A percentile compares a stretch with the other conserved stretches of the same genome.
Evolutionary conservation across 2,113 vertebrate species (phyloP).

Genomic region (Montifringilla adamsi): DNA sequence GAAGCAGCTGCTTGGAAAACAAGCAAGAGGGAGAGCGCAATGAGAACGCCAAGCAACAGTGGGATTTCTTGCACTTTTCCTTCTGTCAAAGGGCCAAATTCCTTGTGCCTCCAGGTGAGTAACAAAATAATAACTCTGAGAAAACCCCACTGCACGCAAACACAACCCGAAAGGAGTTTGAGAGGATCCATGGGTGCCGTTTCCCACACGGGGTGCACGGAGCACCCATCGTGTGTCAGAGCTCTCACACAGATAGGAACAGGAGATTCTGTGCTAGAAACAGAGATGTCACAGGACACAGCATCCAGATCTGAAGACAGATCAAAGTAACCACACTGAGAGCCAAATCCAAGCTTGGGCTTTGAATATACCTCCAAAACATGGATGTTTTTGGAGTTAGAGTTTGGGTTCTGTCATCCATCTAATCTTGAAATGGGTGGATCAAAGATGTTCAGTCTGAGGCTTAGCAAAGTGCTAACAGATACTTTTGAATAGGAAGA

Average conservation of each 20-base stretch:
- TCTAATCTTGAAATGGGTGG: slow-evolving; percentile 52
- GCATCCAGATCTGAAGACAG: not conserved
- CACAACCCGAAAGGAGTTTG: not conserved
- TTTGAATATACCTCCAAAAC: slow-evolving; percentile 38
- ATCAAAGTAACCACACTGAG: not conserved
- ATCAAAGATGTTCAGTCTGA: slow-evolving; percentile 48
- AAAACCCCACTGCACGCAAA: rapidly evolving
- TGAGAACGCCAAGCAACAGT: rapidly evolving
- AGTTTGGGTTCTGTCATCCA: slow-evolving; percentile 36
- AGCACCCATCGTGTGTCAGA: not conserved
- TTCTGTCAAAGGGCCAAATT: not conserved
- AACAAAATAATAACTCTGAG: not conserved
- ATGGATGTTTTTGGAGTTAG: slow-evolving; percentile 5
- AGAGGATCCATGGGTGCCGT: not conserved
- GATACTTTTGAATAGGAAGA: slow-evolving; percentile 9
- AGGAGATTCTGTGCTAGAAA: not conserved
- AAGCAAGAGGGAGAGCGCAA: not conserved
- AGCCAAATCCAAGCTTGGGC: not conserved
- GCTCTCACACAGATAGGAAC: slow-evolving; percentile 3
- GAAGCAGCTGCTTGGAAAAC: not conserved
- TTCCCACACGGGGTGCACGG: not conserved
- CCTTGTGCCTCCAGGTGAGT: not conserved
- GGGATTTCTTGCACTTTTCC: not conserved
- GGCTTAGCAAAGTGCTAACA: slow-evolving; percentile 47
- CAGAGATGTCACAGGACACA: not conserved